Evolutionary conservation across 1,140 invertebrate species (phyloP).

Genomic region (Polypedilum vanderplanki): DNA sequence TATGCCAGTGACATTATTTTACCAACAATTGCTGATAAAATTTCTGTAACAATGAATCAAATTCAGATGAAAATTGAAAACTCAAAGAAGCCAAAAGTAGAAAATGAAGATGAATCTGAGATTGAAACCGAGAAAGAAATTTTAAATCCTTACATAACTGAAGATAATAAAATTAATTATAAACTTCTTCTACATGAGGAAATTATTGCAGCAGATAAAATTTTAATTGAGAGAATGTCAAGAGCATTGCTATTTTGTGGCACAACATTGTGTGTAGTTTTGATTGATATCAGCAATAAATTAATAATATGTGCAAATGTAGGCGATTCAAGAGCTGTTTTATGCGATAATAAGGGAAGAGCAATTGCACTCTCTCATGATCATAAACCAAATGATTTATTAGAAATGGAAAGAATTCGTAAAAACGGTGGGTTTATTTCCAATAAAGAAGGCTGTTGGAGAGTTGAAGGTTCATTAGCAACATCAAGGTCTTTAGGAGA

Average conservation of each 20-base stretch:
- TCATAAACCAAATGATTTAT: slow-evolving; percentile 56
- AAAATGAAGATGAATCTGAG: not conserved
- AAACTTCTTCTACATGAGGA: slow-evolving; percentile 45
- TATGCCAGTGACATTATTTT: slow-evolving; percentile 47
- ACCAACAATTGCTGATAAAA: slow-evolving; percentile 35
- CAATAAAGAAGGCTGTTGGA: slow-evolving; percentile 58
- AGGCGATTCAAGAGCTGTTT: slow-evolving; percentile 59
- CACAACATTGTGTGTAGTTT: slow-evolving; percentile 39
- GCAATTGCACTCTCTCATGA: slow-evolving; percentile 57
- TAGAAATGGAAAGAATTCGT: slow-evolving; percentile 51
- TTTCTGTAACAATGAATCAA: not conserved
- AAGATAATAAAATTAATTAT: slow-evolving; percentile 40
- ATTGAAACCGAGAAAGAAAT: not conserved
- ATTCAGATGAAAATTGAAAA: too few relatives aligned
- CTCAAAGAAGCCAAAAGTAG: not conserved
- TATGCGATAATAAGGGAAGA: slow-evolving; percentile 53
- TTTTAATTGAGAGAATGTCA: slow-evolving; percentile 49
- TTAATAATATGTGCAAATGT: slow-evolving; percentile 54
- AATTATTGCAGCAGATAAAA: slow-evolving; percentile 47
- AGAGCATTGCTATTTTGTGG: slow-evolving; percentile 51
- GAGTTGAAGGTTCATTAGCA: slow-evolving; percentile 59
- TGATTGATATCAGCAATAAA: not conserved
- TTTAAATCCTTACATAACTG: slow-evolving; percentile 34
- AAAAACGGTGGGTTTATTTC: slow-evolving; percentile 56
- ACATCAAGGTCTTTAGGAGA: slow-evolving; percentile 60